Evolutionary conservation across 23 tunicate genomes (phyloP).

Genomic region (Ciona savignyi): DNA sequence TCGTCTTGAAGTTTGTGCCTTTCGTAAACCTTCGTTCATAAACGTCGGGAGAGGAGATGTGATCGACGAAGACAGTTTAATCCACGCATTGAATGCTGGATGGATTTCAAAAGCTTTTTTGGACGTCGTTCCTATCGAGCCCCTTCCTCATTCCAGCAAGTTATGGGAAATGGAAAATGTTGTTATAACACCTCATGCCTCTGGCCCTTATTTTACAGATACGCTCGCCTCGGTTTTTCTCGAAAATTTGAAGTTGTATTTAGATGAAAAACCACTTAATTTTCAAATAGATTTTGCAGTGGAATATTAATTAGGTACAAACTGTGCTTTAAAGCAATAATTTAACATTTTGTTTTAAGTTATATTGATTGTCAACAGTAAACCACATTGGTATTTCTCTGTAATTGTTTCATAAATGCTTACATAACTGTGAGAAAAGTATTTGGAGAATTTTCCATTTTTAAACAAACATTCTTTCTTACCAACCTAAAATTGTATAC

Average conservation of each 20-base stretch:
- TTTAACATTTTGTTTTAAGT: no score
- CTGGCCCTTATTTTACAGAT: background rate
- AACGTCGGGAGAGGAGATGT: conserved; percentile 42
- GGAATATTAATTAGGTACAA: no score
- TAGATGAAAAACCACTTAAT: conserved; percentile 6
- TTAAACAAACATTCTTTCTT: no score
- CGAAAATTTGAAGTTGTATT: conserved; percentile 17
- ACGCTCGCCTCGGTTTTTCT: background rate
- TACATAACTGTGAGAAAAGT: no score
- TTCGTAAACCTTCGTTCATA: conserved; percentile 19
- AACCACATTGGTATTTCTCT: no score
- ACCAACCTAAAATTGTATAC: no score
- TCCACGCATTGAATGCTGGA: conserved; percentile 15
- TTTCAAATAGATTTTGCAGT: no score
- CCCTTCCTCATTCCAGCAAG: conserved; percentile 14
- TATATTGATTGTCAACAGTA: no score
- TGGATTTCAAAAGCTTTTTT: conserved; percentile 27
- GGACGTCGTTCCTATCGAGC: conserved; percentile 40
- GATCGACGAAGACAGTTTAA: conserved; percentile 18
- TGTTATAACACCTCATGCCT: conserved; percentile 32
- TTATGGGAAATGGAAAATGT: conserved; percentile 34
- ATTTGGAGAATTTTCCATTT: no score
- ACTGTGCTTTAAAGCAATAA: no score
- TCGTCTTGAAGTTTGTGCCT: conserved; percentile 11
- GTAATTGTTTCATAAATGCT: no score